Conservation (phyloP, 2,888 invertebrate genomes). For the Odontothrips loti region DNA sequence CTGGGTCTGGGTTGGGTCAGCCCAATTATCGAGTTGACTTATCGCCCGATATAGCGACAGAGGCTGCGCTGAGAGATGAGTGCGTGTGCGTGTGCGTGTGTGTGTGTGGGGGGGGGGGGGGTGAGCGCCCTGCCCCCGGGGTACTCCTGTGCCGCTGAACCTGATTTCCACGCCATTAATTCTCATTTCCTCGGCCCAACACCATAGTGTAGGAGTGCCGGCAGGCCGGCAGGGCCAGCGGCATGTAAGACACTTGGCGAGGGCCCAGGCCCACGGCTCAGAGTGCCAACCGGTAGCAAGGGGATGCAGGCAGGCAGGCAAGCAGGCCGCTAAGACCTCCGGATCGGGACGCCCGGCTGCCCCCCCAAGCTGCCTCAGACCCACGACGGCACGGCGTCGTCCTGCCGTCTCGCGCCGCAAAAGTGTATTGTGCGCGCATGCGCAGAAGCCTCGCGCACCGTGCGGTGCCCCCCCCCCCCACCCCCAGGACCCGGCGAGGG, state of each 20-base stretch:
- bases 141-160: no score
- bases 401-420: no score
- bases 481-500: background rate
- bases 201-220: background rate
- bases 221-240: background rate
- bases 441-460: background rate
- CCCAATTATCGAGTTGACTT: background rate
- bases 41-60: background rate
- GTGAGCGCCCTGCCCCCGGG: no score
- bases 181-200: background rate
- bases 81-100: no score
- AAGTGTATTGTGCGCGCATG: background rate
- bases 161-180: no score
- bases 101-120: no score
- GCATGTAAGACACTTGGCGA: background rate
- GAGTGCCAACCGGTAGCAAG: background rate
- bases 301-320: background rate
- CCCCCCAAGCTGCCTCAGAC: background rate
- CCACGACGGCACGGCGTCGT: no score
- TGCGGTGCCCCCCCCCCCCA: background rate
- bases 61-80: no score
- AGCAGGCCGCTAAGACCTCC: background rate
- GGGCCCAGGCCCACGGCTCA: background rate
- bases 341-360: background rate
- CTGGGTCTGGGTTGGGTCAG: constrained; percentile 39